Evolutionary conservation across 2,797 vertebrate genomes (phyloP).

Genomic region (Halcyon chelicuti): DNA sequence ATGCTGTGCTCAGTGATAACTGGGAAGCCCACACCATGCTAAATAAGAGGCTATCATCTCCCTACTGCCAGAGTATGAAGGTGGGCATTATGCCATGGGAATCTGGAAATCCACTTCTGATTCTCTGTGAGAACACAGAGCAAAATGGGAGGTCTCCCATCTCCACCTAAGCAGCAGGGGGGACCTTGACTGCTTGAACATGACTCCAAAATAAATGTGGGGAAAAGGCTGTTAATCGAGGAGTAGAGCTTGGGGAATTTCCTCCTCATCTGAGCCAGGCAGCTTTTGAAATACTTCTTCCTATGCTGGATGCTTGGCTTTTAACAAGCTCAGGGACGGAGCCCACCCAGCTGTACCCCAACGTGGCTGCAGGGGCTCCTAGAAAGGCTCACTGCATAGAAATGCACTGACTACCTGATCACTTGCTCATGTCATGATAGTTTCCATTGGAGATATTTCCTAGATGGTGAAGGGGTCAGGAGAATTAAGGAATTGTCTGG

Average conservation of each 20-base stretch:
- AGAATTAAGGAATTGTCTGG: neutral
- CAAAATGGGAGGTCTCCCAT: neutral
- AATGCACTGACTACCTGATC: neutral
- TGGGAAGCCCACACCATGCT: neutral
- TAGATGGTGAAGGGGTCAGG: neutral
- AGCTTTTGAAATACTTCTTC: neutral
- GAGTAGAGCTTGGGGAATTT: neutral
- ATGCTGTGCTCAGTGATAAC: neutral
- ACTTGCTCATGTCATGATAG: neutral
- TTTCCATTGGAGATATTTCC: neutral
- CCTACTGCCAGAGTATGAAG: neutral
- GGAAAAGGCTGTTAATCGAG: neutral
- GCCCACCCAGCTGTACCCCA: neutral
- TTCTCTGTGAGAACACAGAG: neutral
- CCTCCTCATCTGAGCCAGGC: neutral
- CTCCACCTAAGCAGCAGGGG: accelerated
- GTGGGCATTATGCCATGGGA: neutral
- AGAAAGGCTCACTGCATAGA: neutral
- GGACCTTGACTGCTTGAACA: accelerated
- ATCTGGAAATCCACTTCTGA: neutral
- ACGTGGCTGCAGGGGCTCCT: neutral
- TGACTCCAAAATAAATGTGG: neutral
- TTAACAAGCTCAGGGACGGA: neutral
- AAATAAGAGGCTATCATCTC: neutral
- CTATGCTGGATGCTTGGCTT: neutral